Evolutionary conservation across 2,888 invertebrate species (phyloP), one percentile per base, ranked within the genome.

Genomic region (Ormyrus thymus): DNA sequence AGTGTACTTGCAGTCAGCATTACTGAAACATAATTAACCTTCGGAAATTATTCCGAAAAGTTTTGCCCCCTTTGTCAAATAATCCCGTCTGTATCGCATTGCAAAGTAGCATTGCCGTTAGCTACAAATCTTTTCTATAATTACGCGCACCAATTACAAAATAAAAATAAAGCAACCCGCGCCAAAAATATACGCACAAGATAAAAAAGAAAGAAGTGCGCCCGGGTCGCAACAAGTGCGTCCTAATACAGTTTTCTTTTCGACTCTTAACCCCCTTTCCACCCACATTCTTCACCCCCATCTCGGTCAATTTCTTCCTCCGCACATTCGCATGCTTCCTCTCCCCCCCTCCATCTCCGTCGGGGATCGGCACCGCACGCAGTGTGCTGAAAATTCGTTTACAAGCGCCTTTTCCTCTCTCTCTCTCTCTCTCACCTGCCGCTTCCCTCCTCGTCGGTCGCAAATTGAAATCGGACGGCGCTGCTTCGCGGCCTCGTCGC

Each of bases 241-340:
- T 68, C 29, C 51, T 7, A 29, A 29, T 29, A 9, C 68, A 7
- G 8, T 55, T 53, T 51, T 43, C 51, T 53, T 53, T 66, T 48
- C 56, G 43, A 29, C 56, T 8, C 69, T 69, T 56, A 56, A 56
- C 69, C 56, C 13, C 69, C 58, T 48, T 56, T 48, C 56, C 56
- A 6, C 43, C 6, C 29, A 29, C 15, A 11, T 43, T 66, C 11
- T 53, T 66, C 66, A 29, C 53, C 53, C 53, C 43, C 43, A 11
- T 29, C 66, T 66, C 53, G 53, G 66, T 66, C 66, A 65, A 13
- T 65, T 50, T 65, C 51, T 64, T 64, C 7, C 62, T 10, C 7
- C 45, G 13, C 10, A 29, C 29, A 29, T 29, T 11, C 11, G 46
- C 56, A 46, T 55, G 29, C 48, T 69, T 10, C 55, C 43, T 29